These are phyloP conservation scores for Lucinisca nassula DNA, from an alignment of 2,888 invertebrate genomes.

Conservation along the genomic window DNA sequence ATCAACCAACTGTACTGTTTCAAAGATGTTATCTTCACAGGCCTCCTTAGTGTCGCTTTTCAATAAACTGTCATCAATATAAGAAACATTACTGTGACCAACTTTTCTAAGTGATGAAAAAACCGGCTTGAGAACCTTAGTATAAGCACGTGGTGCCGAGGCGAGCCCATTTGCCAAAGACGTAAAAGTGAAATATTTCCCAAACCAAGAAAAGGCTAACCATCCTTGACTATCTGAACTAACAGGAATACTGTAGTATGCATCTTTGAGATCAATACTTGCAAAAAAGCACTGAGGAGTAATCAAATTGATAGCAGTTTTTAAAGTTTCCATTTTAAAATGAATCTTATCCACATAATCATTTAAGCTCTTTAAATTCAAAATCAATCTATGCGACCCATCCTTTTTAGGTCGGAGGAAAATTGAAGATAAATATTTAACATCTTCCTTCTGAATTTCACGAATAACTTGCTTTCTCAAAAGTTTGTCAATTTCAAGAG, in stretches of 20 bases:
- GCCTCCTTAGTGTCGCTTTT: neutral
- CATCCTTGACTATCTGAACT: conserved; percentile 12
- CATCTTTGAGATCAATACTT: conserved; percentile 59
- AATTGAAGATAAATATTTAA: conserved; percentile 14
- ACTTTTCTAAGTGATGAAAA: too few species aligned
- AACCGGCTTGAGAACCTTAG: too few species aligned
- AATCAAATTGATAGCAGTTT: conserved; percentile 36
- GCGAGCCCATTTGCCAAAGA: too few species aligned
- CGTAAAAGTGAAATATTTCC: too few species aligned
- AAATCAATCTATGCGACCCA: conserved; percentile 51
- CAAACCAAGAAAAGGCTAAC: too few species aligned
- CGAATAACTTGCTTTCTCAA: neutral
- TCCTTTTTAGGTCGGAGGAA: conserved; percentile 49
- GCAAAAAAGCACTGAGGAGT: conserved; percentile 57
- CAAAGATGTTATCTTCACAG: conserved; percentile 5
- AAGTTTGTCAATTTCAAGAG: neutral
- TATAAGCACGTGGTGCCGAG: too few species aligned
- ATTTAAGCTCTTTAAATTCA: conserved; percentile 61
- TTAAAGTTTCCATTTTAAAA: conserved; percentile 70
- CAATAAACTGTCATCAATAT: neutral
- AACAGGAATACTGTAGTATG: conserved; percentile 56
- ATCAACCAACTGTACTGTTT: conserved; percentile 2
- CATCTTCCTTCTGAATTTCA: neutral
- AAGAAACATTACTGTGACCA: neutral
- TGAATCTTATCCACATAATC: conserved; percentile 41